Evolutionary conservation across 2,888 invertebrate genomes (phyloP), one percentile per base, ranked within the genome.

Genomic region (Creontiades dilutus): DNA sequence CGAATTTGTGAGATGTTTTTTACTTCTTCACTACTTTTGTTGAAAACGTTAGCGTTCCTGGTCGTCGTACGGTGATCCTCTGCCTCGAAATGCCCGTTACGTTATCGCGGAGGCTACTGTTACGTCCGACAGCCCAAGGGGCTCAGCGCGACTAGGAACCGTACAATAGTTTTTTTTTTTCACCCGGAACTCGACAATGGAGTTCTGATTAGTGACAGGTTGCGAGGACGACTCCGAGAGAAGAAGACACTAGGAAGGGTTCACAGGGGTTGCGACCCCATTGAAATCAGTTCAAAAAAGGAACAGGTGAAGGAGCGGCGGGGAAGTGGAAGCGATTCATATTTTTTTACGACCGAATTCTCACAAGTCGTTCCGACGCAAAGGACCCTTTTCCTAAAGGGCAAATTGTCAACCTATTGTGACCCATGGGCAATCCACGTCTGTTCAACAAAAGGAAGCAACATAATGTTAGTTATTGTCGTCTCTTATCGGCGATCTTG

Each of bases 401-500:
- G 89, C 88, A 90, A 90, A 90, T 90, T 89, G 90, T 90, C 90
- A 90, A 84, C 86, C 85, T 28, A 57, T 85, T 85, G 85, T 85
- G 57, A 37, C 27, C 37, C 37, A 28, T 52, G 28, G 85, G 85
- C 28, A 19, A 61, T 61, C 61, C 28, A 61, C 57, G 61, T 57
- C 82, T 23, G 28, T 16, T 14, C 61, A 37, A 57, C 61, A 85
- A 85, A 80, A 57, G 85, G 19, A 57, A 12, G 57, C 27, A 85
- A 85, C 85, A 85, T 61, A 61, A 61, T 57, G 61, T 61, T 61
- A 61, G 85, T 61, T 57, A 61, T 85, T 85, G 85, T 85, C 85
- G 85, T 16, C 46, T 61, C 85, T 85, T 85, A 85, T 85, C 85
- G n/a, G 61, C 85, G 85, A 85, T 85, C 85, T 85, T 57, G 85